phyloP scores from a whole-genome alignment of 2,888 invertebrate species.

The Gymnosoma rotundatum region DNA sequence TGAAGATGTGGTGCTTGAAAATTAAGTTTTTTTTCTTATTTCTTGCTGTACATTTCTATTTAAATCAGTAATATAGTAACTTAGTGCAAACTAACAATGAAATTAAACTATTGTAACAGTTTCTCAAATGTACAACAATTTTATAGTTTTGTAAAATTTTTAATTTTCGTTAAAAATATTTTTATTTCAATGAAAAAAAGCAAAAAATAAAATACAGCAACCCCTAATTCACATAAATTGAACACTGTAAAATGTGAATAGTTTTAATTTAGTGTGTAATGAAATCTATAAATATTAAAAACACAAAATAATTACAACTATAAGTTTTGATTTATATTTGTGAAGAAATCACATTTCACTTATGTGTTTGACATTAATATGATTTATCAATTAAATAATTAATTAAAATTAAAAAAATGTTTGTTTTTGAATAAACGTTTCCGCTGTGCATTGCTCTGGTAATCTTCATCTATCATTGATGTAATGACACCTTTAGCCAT shows the following conservation, averaged over 20 bases:
- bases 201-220: too few relatives aligned
- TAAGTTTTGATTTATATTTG: background rate
- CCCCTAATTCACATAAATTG: background rate
- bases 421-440: background rate
- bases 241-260: constrained; percentile 29
- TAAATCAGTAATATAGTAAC: constrained; percentile 42
- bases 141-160: background rate
- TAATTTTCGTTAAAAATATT: constrained; percentile 17
- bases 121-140: constrained; percentile 28
- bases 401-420: constrained; percentile 3
- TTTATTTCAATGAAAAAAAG: background rate
- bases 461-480: too few relatives aligned
- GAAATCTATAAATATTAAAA: constrained; percentile 32
- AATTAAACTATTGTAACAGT: background rate
- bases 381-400: constrained; percentile 31
- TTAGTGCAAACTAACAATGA: constrained; percentile 20
- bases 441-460: too few relatives aligned
- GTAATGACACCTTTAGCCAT: too few relatives aligned
- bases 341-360: constrained; percentile 2
- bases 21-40: constrained; percentile 45
- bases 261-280: constrained; percentile 47
- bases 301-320: background rate
- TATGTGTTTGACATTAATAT: constrained; percentile 18
- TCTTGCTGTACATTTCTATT: constrained; percentile 53
- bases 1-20: constrained; percentile 47